A percentile compares a stretch with the other conserved stretches of the same genome.
Evolutionary conservation across 2,113 vertebrate genomes (phyloP).

Genomic region (Nestor notabilis): DNA sequence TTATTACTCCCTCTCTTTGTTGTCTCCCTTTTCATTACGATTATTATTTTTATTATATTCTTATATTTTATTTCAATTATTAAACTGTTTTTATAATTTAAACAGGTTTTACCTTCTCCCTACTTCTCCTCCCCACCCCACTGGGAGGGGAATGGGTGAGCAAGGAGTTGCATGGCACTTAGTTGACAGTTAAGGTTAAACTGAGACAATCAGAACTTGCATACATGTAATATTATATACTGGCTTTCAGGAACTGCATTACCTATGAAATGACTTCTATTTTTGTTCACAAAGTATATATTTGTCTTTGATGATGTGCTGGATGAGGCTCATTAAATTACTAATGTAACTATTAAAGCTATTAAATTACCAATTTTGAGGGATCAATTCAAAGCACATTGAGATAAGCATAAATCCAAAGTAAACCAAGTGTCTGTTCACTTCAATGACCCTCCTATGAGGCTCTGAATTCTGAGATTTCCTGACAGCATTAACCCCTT

Average conservation of each 20-base stretch:
- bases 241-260: constrained; percentile 20
- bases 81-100: background rate
- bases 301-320: background rate
- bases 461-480: constrained; percentile 8
- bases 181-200: background rate
- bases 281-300: constrained; percentile 2
- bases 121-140: background rate
- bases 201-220: background rate
- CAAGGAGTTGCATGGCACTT: background rate
- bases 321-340: constrained; percentile 28
- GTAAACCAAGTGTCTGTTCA: background rate
- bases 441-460: background rate
- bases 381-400: constrained; percentile 18
- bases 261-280: constrained; percentile 12
- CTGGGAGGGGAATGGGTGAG: background rate
- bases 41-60: background rate
- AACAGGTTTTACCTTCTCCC: background rate
- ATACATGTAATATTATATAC: background rate
- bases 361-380: constrained; percentile 52
- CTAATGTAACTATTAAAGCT: constrained; percentile 60
- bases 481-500: background rate
- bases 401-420: constrained; percentile 44
- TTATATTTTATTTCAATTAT: background rate
- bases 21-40: background rate
- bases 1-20: background rate